Evolutionary conservation across 2,113 vertebrate species (phyloP).

Genomic region (Chlorodrepanis virens): DNA sequence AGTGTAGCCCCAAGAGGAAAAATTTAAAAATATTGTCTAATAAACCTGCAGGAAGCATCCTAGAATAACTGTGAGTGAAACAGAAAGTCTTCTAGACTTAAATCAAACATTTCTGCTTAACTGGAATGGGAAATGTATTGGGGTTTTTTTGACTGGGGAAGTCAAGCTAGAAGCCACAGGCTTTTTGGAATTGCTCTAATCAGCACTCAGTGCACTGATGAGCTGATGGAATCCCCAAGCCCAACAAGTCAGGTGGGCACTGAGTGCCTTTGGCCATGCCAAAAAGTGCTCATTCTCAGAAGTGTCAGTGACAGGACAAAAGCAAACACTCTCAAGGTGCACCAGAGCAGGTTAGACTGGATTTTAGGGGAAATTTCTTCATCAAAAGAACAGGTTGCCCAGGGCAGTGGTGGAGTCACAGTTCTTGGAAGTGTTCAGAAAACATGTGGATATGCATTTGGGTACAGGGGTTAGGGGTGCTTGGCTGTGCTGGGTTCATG

Average conservation of each 20-base stretch:
- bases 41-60: not conserved
- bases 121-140: not conserved
- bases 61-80: not conserved
- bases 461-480: not conserved
- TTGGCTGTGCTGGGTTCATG: not conserved
- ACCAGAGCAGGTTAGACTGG: too few species aligned
- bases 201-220: not conserved
- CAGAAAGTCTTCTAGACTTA: not conserved
- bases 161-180: not conserved
- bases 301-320: not conserved
- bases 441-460: not conserved
- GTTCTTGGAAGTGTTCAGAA: not conserved
- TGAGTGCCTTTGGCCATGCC: not conserved
- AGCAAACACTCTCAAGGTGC: not conserved
- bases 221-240: not conserved
- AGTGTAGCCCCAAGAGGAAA: not conserved
- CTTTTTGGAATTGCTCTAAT: not conserved
- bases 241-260: not conserved
- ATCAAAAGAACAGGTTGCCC: not conserved
- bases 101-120: not conserved
- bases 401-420: not conserved
- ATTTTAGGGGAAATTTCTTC: not conserved
- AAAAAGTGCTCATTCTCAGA: not conserved
- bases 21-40: not conserved
- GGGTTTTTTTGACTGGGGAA: not conserved